Conservation (phyloP, 2,113 vertebrate genomes). For the Bujurquina vittata region DNA sequence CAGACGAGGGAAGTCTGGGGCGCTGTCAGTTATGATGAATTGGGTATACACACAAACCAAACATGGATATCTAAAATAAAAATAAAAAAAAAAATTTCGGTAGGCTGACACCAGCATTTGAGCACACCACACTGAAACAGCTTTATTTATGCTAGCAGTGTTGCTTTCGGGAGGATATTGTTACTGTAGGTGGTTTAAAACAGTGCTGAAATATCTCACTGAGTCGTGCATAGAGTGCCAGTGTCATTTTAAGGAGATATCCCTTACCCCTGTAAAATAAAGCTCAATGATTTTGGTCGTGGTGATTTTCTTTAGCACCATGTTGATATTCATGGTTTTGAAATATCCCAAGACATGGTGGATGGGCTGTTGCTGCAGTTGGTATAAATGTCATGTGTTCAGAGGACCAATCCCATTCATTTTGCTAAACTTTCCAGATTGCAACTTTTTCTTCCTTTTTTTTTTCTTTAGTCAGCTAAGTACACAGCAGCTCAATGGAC, state of each 20-base stretch:
- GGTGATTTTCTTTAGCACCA: not conserved
- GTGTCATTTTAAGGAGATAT: not conserved
- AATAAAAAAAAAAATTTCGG: not conserved
- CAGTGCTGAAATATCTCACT: not conserved
- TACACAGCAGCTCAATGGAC: not conserved
- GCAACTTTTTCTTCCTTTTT: too few species aligned
- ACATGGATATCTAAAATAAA: not conserved
- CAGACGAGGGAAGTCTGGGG: not conserved
- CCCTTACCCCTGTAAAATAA: not conserved
- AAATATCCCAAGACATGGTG: not conserved
- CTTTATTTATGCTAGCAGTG: not conserved
- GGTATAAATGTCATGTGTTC: too few species aligned
- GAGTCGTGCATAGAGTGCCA: not conserved
- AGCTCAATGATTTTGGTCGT: not conserved
- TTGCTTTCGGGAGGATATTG: not conserved
- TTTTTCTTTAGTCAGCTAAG: too few species aligned
- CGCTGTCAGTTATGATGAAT: not conserved
- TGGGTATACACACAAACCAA: not conserved
- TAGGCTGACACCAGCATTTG: not conserved
- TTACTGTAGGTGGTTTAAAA: not conserved
- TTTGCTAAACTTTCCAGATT: too few species aligned
- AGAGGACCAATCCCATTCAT: too few species aligned
- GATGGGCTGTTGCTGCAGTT: not conserved
- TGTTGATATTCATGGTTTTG: not conserved
- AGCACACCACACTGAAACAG: not conserved